Evolutionary conservation across 1,140 invertebrate species (phyloP), one percentile per base, ranked within the genome.

Genomic region (Trigoniulus corallinus): DNA sequence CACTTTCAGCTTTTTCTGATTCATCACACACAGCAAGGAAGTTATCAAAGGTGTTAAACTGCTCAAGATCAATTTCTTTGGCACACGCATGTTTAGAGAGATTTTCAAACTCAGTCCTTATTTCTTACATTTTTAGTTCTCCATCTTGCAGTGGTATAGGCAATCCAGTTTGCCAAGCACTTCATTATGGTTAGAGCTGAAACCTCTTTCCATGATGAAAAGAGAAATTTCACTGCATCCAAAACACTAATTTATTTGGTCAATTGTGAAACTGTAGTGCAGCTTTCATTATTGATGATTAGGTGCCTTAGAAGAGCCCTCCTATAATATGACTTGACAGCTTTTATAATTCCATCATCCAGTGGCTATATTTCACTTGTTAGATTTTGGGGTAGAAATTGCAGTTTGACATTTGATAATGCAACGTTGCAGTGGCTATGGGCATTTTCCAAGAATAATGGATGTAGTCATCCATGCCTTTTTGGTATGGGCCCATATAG

Each of bases 381-480:
- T 10, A 49, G 54, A 40, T 61, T 59, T n/a, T 55, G 20, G 0
- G 60, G 58, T 0, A 60, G 45, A 42, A 57, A 61, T 18, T 41
- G 27, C 0, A 60, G 22, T 2, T 23, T 54, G 0, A 60, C 52
- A 48, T 26, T 27, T 23, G 10, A n/a, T 22, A 54, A 23, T 18
- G 37, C 0, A 26, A 37, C 1, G 3, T 20, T 23, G 24, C 2
- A 7, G 25, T 53, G 51, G 0, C 1, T 18, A 10, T 4, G 4
- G 20, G 13, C n/a, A 34, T 54, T 53, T 1, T 54, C 51, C 15
- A 54, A 18, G 22, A 52, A 29, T 2, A 10, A 61, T 39, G n/a
- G 51, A 27, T 10, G 29, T n/a, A 4, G 49, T 58, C 58, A 61
- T 60, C 59, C 58, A 59, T 2, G 58, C 56, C 27, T 61, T 61